phyloP scores from a whole-genome alignment of 2,888 invertebrate genomes.

The Globia sparganii region DNA sequence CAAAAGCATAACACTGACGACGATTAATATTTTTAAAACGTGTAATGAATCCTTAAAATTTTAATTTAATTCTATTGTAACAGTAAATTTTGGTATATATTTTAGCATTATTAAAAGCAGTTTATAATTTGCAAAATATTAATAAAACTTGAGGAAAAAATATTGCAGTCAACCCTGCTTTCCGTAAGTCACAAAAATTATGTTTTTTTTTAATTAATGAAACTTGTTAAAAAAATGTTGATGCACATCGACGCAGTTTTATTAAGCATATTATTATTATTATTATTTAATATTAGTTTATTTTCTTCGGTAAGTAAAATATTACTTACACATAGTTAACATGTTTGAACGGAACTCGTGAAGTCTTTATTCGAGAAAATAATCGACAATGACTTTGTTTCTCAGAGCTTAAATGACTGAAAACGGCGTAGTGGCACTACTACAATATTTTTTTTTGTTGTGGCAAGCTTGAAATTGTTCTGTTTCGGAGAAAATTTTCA shows the following conservation, averaged over 20 bases:
- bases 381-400: constrained; percentile 9
- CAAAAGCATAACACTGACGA: constrained; percentile 63
- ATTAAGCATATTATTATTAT: constrained; percentile 40
- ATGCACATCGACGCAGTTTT: constrained; percentile 42
- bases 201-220: background rate
- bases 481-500: background rate
- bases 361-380: constrained; percentile 45
- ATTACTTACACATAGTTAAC: constrained; percentile 55
- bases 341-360: constrained; percentile 45
- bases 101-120: constrained; percentile 27
- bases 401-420: constrained; percentile 2
- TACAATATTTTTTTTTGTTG: background rate
- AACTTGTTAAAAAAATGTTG: constrained; percentile 12
- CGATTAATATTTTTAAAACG: constrained; percentile 35
- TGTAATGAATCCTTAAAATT: constrained; percentile 59
- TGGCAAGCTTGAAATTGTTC: background rate
- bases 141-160: constrained; percentile 39
- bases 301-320: constrained; percentile 25
- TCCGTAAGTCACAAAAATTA: constrained; percentile 62
- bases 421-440: background rate
- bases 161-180: constrained; percentile 76
- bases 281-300: constrained; percentile 25
- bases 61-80: constrained; percentile 38
- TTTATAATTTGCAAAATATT: constrained; percentile 17
- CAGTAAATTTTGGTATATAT: constrained; percentile 36